Evolutionary conservation across 2,888 invertebrate species (phyloP).

Genomic region (Eutolmus rufibarbis): DNA sequence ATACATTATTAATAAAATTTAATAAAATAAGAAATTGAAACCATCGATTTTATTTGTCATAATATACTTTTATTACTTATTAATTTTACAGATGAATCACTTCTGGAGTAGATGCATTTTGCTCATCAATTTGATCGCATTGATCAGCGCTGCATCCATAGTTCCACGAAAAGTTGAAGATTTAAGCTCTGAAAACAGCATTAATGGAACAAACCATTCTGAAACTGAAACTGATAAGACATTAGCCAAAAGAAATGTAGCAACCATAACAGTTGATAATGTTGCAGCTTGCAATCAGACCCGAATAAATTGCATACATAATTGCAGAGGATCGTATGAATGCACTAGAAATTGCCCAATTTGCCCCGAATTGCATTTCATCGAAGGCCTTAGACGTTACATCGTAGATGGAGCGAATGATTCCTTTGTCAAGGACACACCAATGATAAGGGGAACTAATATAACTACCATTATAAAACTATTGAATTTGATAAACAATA

Average conservation of each 20-base stretch:
- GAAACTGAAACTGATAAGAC: background rate
- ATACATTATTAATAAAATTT: too few relatives aligned
- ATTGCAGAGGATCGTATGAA: background rate
- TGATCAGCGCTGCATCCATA: background rate
- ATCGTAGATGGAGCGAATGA: constrained; percentile 42
- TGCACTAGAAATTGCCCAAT: constrained; percentile 41
- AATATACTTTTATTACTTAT: background rate
- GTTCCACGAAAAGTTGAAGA: background rate
- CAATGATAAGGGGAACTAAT: constrained; percentile 40
- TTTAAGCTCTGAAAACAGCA: background rate
- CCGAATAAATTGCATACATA: background rate
- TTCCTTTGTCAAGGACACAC: constrained; percentile 21
- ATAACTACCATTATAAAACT: constrained; percentile 48
- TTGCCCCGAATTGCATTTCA: constrained; percentile 38
- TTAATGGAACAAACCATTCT: background rate
- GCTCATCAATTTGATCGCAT: background rate
- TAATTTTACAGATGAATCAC: background rate
- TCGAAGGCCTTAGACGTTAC: constrained; percentile 18
- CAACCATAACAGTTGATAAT: constrained; percentile 48
- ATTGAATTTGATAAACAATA: constrained; percentile 47
- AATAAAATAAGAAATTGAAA: too few relatives aligned
- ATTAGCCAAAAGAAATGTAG: background rate
- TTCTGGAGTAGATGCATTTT: background rate
- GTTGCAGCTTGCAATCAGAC: background rate
- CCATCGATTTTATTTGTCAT: background rate